Evolutionary conservation across 2,113 vertebrate species (phyloP).

Genomic region (Poicephalus meyeri): DNA sequence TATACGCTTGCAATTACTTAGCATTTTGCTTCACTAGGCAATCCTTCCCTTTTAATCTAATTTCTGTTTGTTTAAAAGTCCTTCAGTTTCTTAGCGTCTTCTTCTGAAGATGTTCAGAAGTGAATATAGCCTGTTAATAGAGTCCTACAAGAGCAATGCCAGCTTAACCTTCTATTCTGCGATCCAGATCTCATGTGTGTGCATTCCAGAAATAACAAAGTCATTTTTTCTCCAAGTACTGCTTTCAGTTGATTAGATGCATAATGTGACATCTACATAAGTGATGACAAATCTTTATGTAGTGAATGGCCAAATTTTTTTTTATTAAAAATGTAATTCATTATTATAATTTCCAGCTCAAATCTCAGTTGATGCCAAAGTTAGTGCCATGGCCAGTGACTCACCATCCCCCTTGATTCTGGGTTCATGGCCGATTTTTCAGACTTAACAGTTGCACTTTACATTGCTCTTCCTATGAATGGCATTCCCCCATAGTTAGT

Average conservation of each 20-base stretch:
- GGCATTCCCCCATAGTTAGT: neutral
- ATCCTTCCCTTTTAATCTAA: neutral
- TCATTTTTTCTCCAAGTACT: neutral
- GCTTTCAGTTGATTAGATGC: neutral
- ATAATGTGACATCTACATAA: neutral
- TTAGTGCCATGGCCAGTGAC: rapidly evolving
- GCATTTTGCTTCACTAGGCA: neutral
- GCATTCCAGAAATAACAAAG: neutral
- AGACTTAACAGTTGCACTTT: neutral
- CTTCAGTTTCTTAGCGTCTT: neutral
- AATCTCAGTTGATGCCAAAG: neutral
- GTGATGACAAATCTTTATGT: neutral
- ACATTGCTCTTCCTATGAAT: neutral
- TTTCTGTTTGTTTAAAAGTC: neutral
- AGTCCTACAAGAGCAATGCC: neutral
- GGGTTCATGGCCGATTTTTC: neutral
- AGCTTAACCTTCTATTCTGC: neutral
- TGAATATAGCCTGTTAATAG: neutral
- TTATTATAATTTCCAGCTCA: neutral
- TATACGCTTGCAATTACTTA: neutral
- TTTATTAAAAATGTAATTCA: neutral
- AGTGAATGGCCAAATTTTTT: neutral
- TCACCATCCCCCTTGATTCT: neutral
- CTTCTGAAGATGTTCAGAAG: neutral
- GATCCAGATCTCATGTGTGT: neutral